A percentile compares a stretch with the other conserved stretches of the same genome.
These are phyloP conservation scores for Orchesella flavescens DNA, from an alignment of 2,888 invertebrate species.

Conservation along the genomic window DNA sequence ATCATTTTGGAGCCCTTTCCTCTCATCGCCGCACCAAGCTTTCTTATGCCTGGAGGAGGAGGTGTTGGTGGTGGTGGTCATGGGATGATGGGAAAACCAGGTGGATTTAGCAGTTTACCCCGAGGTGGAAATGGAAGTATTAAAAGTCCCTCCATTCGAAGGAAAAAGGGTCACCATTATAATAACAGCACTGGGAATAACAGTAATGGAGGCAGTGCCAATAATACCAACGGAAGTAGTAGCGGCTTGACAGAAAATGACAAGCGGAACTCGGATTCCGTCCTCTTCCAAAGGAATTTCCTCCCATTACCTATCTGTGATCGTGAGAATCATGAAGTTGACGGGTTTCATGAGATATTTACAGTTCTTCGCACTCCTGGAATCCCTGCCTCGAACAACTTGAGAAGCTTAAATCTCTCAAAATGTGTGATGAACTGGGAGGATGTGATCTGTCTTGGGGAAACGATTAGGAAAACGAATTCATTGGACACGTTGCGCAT, in stretches of 20 bases:
- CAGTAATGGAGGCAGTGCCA: slow-evolving; percentile 76
- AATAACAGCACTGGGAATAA: slow-evolving; percentile 73
- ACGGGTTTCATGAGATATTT: slow-evolving; percentile 76
- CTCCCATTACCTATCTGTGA: slow-evolving; percentile 77
- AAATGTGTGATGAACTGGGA: slow-evolving; percentile 76
- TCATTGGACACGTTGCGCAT: slow-evolving; percentile 77
- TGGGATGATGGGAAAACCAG: slow-evolving; percentile 21
- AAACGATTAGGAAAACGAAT: slow-evolving; percentile 76
- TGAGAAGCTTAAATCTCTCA: slow-evolving; percentile 77
- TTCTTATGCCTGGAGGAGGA: slow-evolving; percentile 38
- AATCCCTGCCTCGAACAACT: slow-evolving; percentile 74
- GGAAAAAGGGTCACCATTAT: slow-evolving; percentile 65
- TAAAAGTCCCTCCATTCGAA: slow-evolving; percentile 69
- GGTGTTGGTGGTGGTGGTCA: not conserved
- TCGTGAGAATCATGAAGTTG: slow-evolving; percentile 74
- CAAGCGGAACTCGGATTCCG: slow-evolving; percentile 78
- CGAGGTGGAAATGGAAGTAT: slow-evolving; percentile 66
- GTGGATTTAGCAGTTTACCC: slow-evolving; percentile 66
- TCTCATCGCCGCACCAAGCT: slow-evolving; percentile 59
- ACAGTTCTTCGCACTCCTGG: slow-evolving; percentile 75
- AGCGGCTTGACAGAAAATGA: slow-evolving; percentile 73
- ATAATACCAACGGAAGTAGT: slow-evolving; percentile 73
- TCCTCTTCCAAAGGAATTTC: slow-evolving; percentile 76
- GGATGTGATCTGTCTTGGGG: slow-evolving; percentile 76
- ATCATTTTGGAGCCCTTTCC: slow-evolving; percentile 70